These are phyloP conservation scores for Myxocyprinus asiaticus DNA, from an alignment of 2,113 vertebrate species.

Conservation along the genomic window DNA sequence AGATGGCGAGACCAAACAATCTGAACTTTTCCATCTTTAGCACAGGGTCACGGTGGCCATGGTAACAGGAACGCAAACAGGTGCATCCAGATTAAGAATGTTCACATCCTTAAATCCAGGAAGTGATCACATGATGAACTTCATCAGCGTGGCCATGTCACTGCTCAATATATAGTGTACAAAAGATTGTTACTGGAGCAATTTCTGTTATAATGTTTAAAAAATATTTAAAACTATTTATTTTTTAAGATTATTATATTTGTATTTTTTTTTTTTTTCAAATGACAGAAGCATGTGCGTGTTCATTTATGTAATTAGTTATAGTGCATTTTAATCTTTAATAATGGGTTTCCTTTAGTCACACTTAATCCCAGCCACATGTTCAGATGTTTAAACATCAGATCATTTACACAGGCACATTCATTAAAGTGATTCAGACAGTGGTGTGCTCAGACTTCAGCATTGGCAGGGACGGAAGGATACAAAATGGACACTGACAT, in stretches of 20 bases:
- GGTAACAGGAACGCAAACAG: not conserved
- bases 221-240: not conserved
- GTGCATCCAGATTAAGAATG: slow-evolving; percentile 10
- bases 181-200: not conserved
- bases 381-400: slow-evolving; percentile 67
- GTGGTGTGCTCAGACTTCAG: too few species aligned
- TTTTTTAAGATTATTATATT: not conserved
- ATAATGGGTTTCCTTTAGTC: slow-evolving; percentile 58
- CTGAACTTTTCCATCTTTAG: not conserved
- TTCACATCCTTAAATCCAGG: slow-evolving; percentile 21
- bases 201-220: not conserved
- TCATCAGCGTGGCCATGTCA: not conserved
- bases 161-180: not conserved
- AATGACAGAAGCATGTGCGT: slow-evolving; percentile 37
- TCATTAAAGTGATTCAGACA: slow-evolving; percentile 48
- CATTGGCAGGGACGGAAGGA: too few species aligned
- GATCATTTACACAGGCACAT: slow-evolving; percentile 71
- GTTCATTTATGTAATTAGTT: slow-evolving; percentile 68
- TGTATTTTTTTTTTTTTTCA: not conserved
- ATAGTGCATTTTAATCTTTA: slow-evolving; percentile 73
- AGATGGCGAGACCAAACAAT: not conserved
- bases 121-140: not conserved
- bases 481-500: too few species aligned
- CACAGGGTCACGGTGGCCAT: not conserved
- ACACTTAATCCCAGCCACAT: slow-evolving; percentile 72